Base-by-base conservation (phyloP, 2,888 invertebrate genomes). In the Nineta flava region DNA sequence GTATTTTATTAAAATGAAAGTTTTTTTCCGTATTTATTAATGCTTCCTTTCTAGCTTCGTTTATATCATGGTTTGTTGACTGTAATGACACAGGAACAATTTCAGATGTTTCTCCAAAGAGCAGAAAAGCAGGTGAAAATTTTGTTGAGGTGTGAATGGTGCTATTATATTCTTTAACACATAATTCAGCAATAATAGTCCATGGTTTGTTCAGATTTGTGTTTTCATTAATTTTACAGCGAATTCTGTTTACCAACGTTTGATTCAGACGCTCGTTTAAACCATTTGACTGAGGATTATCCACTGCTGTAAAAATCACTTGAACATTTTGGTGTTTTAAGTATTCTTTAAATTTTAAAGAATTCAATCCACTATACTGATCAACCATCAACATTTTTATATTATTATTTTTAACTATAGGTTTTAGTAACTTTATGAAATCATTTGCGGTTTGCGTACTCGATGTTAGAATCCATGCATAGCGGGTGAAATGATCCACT, bases 1-100 rank as follows among this genome's bases (percentile, higher is more conserved):
- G 41, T 52, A 50, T 53, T 48, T 60, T 60, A 15, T 38, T 38
- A 15, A 7, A 5, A 13, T 38, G 13, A 38, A 38, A 38, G 9
- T 38, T 38, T 38, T 38, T 38, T 10, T 38, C 5, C 15, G 38
- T 13, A 38, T 38, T 13, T n/a, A 13, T 13, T 15, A 38, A 38
- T 38, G 38, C 4, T 38, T 5, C 38, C 3, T 13, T n/a, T 38
- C 38, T 38, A 9, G 13, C 15, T 4, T 38, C 12, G 1, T 38
- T 3, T 38, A 13, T 15, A n/a, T 13, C n/a, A 38, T 38, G 6
- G n/a, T n/a, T 38, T 38, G n/a, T 38, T 38, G 15, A 13, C 9
- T 38, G 2, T 38, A 38, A 38, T 38, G n/a, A n/a, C 9, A 5
- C 38, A 13, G 38, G 38, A 38, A 38, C 38, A n/a, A 38, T 15